A percentile compares a stretch with the other conserved stretches of the same genome.
Evolutionary conservation across 1,140 invertebrate genomes (phyloP).

Genomic region (Drosophila persimilis): DNA sequence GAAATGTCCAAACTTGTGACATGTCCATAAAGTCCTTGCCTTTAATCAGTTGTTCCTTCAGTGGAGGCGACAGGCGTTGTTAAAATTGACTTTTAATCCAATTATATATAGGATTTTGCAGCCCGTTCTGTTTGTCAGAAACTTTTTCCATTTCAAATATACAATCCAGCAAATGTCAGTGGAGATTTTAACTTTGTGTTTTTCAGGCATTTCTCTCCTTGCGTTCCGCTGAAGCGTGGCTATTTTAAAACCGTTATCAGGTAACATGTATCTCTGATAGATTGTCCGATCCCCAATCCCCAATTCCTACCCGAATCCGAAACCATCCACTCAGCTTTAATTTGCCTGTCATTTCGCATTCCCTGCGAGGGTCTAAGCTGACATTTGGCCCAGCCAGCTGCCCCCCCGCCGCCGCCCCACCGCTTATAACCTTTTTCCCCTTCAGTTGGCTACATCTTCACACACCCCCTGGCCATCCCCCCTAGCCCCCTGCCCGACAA

Average conservation of each 20-base stretch:
- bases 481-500: neutral
- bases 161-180: slow-evolving; percentile 22
- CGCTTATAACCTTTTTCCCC: slow-evolving; percentile 3
- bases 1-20: too few species aligned
- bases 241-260: slow-evolving; percentile 47
- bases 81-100: too few species aligned
- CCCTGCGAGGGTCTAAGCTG: slow-evolving; percentile 55
- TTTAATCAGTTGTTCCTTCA: too few species aligned
- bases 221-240: neutral
- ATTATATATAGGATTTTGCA: too few species aligned
- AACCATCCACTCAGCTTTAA: slow-evolving; percentile 71
- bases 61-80: too few species aligned
- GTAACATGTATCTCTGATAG: slow-evolving; percentile 61
- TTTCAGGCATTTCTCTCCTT: slow-evolving; percentile 5
- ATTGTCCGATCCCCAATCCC: slow-evolving; percentile 59
- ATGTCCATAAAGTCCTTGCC: too few species aligned
- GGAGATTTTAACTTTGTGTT: slow-evolving; percentile 4
- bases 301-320: slow-evolving; percentile 38
- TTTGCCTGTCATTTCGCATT: slow-evolving; percentile 74
- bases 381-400: slow-evolving; percentile 59
- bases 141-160: slow-evolving; percentile 1
- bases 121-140: slow-evolving; percentile 5
- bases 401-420: neutral
- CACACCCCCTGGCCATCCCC: too few species aligned
- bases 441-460: too few species aligned